Base-by-base conservation (phyloP, 2,113 vertebrate species). In the Gymnarchus niloticus region DNA sequence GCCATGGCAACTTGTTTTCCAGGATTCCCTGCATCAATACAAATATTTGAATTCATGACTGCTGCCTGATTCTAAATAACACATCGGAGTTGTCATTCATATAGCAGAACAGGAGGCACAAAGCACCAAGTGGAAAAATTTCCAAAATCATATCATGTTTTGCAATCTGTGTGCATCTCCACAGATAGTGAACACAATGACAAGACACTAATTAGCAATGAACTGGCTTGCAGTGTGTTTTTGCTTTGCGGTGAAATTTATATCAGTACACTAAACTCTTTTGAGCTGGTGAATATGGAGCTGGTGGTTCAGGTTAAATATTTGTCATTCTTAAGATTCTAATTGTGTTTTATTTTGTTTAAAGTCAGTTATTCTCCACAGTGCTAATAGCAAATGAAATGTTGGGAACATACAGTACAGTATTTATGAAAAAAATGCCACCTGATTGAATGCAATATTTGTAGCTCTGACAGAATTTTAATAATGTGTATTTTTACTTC, bases 1-100 rank as follows among this genome's bases (percentile, higher is more conserved):
- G 44, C 76, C 76, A 48, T 78, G 41, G 76, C 76, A 78, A 78
- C 76, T 3, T 48, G 37, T 48, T 25, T 37, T 37, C 44, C 76
- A 78, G 44, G 44, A 54, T 12, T 46, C 76, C 76, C 9, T 78
- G 37, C 76, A 48, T 78, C 76, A 78, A 78, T 78, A 78, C 76
- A 78, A 78, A 78, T 78, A 78, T 78, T 78, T 78, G 76, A 48
- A 48, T 78, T 78, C 76, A 78, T 78, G 76, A 78, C 76, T 78
- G 76, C 19, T 48, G 23, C 23, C 46, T 78, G 76, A 48, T 78
- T 78, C 76, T 48, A 78, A 78, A 78, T n/a, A 78, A 19, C 44
- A 48, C 6, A 19, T 21, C 76, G 7, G 76, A 23, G 41, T 44
- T 78, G 23, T 48, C 76, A 78, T 48, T 78, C 19, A 78, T 37